Percentiles rank a stretch among this genome's conserved stretches.
phyloP scores from a whole-genome alignment of 2,797 vertebrate genomes.

The Taeniopygia guttata region DNA sequence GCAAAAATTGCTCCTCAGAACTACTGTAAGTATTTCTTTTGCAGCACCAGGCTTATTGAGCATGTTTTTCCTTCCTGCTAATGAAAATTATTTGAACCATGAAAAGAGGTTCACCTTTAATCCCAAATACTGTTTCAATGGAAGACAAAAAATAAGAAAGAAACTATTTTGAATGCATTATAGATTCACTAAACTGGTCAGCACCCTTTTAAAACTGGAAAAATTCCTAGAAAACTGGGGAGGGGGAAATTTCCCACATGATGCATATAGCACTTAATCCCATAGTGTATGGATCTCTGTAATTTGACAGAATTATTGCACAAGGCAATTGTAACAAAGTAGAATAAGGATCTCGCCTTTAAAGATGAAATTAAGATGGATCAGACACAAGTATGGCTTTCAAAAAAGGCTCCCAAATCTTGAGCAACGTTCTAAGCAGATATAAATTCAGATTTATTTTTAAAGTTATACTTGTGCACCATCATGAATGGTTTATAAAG shows the following conservation, averaged over 20 bases:
- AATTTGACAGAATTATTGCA: neutral
- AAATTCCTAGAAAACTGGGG: neutral
- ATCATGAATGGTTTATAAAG: neutral
- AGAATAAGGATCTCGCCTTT: neutral
- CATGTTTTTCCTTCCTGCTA: constrained; percentile 37
- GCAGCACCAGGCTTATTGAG: neutral
- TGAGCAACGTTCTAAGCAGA: neutral
- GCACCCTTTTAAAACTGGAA: neutral
- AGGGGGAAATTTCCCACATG: neutral
- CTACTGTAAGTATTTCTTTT: constrained; percentile 37
- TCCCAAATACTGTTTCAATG: neutral
- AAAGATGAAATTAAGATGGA: neutral
- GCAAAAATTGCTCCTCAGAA: constrained; percentile 54
- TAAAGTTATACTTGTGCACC: neutral
- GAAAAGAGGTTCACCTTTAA: constrained; percentile 48
- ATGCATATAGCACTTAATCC: neutral
- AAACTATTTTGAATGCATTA: neutral
- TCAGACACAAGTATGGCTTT: neutral
- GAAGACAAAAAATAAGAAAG: neutral
- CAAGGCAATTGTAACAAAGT: neutral
- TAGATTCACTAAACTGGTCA: neutral
- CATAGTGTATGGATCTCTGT: neutral
- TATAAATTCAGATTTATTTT: neutral
- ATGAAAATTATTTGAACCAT: constrained; percentile 55
- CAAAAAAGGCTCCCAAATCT: neutral